Percentiles rank a stretch among this genome's conserved stretches.
phyloP scores from a whole-genome alignment of 2,797 vertebrate species.

The Halcyon badia region DNA sequence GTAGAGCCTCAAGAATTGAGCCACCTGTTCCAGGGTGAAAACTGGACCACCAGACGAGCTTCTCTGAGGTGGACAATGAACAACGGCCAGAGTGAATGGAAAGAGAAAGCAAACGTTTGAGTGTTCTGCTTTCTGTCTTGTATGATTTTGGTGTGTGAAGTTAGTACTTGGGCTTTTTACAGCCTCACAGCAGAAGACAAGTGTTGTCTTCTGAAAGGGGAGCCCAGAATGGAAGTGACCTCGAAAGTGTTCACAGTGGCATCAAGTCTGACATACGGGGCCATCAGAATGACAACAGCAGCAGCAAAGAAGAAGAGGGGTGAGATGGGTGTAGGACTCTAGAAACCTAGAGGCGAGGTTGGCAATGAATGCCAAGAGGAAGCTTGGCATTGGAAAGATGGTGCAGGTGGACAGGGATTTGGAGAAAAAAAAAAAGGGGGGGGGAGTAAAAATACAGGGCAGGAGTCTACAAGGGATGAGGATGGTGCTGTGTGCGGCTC shows the following conservation, averaged over 20 bases:
- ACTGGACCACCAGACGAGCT: not conserved
- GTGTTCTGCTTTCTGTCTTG: not conserved
- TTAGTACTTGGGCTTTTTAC: not conserved
- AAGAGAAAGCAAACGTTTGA: not conserved
- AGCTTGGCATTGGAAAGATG: not conserved
- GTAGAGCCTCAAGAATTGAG: not conserved
- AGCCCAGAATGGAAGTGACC: not conserved
- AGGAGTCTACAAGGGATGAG: not conserved
- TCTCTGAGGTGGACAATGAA: not conserved
- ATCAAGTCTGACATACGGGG: not conserved
- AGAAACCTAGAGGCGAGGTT: not conserved
- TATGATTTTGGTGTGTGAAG: not conserved
- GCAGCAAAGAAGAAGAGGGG: not conserved
- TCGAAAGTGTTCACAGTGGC: not conserved
- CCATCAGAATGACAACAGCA: not conserved
- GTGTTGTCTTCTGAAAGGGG: not conserved
- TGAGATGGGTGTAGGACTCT: not conserved
- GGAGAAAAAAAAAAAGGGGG: not conserved
- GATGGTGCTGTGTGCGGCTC: fast-evolving
- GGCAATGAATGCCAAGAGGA: not conserved
- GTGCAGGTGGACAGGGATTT: not conserved
- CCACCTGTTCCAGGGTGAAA: not conserved
- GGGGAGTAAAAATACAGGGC: not conserved
- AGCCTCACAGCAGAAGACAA: not conserved
- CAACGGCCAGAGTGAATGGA: not conserved